Percentiles rank a stretch among this genome's conserved stretches.
Conservation (phyloP, 1,140 invertebrate genomes). For the Zaprionus ghesquierei region DNA sequence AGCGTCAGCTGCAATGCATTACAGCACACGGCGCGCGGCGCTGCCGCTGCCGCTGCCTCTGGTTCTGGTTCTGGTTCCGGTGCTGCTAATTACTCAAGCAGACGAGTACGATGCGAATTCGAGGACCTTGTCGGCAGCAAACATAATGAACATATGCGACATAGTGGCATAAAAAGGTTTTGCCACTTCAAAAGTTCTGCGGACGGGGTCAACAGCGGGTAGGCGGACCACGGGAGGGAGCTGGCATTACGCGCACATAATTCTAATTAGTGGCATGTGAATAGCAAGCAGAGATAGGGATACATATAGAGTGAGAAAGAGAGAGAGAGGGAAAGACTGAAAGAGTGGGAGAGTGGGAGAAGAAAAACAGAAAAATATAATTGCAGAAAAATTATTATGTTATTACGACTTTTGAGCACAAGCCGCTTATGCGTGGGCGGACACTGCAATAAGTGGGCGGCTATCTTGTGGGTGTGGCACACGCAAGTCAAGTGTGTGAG, state of each 20-base stretch:
- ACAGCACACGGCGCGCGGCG: conserved; percentile 23
- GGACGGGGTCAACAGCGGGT: conserved; percentile 6
- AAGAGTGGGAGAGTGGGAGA: neutral
- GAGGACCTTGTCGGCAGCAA: conserved; percentile 72
- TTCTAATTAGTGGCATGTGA: conserved; percentile 77
- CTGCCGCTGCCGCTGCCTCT: no score
- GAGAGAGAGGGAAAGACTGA: neutral
- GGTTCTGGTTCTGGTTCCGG: conserved; percentile 55
- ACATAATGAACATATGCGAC: conserved; percentile 76
- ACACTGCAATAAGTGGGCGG: neutral
- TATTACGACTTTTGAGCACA: conserved; percentile 72
- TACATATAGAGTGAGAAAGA: neutral
- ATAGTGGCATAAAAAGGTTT: conserved; percentile 73
- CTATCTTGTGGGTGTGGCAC: neutral
- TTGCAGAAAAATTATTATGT: conserved; percentile 56
- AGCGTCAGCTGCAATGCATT: conserved; percentile 54
- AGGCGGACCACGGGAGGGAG: conserved; percentile 20
- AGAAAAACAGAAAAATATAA: conserved; percentile 41
- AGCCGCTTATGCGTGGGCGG: conserved; percentile 51
- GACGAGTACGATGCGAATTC: conserved; percentile 57
- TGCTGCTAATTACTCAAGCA: conserved; percentile 76
- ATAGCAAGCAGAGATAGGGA: conserved; percentile 4
- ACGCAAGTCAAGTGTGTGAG: neutral
- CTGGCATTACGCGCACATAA: conserved; percentile 56
- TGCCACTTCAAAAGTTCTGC: conserved; percentile 44